These are phyloP conservation scores for Tinamus guttatus DNA, from an alignment of 2,113 vertebrate species.

Conservation along the genomic window DNA sequence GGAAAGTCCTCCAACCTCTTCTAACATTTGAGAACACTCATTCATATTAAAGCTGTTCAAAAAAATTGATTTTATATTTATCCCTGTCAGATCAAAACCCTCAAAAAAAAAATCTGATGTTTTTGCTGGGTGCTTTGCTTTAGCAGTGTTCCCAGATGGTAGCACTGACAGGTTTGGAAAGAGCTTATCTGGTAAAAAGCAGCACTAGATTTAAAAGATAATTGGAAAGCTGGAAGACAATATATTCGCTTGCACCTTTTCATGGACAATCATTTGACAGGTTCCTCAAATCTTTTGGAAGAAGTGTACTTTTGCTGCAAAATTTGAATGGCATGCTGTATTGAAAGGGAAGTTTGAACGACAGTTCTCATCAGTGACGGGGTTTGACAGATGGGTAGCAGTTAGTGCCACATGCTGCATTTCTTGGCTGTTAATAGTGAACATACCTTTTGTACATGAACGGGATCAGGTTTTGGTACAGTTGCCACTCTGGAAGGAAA, in stretches of 20 bases:
- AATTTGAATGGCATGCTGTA: background rate
- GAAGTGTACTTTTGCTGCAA: background rate
- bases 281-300: background rate
- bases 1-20: background rate
- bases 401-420: background rate
- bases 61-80: background rate
- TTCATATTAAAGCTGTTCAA: background rate
- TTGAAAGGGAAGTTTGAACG: background rate
- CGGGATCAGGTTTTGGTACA: constrained; percentile 81
- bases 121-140: background rate
- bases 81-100: background rate
- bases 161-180: background rate
- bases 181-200: background rate
- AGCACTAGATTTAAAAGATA: background rate
- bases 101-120: background rate
- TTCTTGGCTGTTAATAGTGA: background rate
- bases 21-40: background rate
- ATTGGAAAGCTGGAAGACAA: background rate
- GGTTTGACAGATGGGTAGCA: background rate
- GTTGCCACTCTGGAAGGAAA: constrained; percentile 79
- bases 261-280: background rate
- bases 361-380: background rate
- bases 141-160: background rate
- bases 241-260: background rate
- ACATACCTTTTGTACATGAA: constrained; percentile 86